Evolutionary conservation across 2,888 invertebrate species (phyloP).

Genomic region (Brachypterus glaber): DNA sequence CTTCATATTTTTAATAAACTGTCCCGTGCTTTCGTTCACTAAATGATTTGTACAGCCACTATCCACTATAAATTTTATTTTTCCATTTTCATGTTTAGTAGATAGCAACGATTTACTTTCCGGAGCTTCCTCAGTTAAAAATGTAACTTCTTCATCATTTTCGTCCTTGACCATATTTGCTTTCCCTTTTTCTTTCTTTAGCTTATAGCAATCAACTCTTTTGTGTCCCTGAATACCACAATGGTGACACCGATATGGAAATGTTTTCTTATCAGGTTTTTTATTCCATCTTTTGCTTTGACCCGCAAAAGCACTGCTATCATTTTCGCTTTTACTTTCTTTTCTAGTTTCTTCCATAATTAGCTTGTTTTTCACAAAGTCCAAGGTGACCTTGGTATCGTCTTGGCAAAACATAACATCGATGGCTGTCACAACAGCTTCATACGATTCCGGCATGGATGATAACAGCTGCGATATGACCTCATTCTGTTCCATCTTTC

Average conservation of each 20-base stretch:
- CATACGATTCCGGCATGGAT: slow-evolving; percentile 11
- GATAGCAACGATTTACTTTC: too few species aligned
- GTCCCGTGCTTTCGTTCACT: slow-evolving; percentile 13
- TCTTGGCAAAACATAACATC: slow-evolving; percentile 9
- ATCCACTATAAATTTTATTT: slow-evolving; percentile 21
- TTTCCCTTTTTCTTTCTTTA: neutral
- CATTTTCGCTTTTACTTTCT: neutral
- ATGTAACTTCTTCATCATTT: slow-evolving; percentile 4
- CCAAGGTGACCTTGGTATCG: slow-evolving; percentile 3
- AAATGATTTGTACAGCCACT: slow-evolving; percentile 23
- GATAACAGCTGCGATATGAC: slow-evolving; percentile 10
- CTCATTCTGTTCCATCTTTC: slow-evolving; percentile 11
- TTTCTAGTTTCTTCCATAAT: slow-evolving; percentile 10
- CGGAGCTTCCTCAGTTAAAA: slow-evolving; percentile 5
- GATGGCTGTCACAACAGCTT: slow-evolving; percentile 12
- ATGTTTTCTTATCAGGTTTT: too few species aligned
- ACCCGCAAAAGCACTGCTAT: neutral
- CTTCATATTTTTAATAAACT: slow-evolving; percentile 14
- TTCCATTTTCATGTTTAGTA: slow-evolving; percentile 4
- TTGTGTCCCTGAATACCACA: neutral
- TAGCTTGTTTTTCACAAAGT: slow-evolving; percentile 12
- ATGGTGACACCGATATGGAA: neutral
- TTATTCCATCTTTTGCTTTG: neutral
- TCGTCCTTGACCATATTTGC: neutral
- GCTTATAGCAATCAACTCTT: neutral